Conservation (phyloP, 1,140 invertebrate species). For the Batillaria attramentaria region DNA sequence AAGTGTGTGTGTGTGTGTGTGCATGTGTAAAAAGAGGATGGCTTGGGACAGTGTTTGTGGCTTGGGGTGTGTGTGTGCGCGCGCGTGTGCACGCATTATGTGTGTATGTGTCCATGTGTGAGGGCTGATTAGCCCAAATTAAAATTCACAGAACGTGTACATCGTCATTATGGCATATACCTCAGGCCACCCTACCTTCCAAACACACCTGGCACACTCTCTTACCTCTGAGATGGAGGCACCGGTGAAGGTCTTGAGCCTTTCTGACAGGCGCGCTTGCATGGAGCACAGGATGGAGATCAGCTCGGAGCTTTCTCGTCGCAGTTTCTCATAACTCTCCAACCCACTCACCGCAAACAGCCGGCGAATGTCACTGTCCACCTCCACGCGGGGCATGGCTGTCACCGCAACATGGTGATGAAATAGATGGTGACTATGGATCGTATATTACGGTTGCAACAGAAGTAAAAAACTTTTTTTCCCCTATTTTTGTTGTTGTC, state of each 20-base stretch:
- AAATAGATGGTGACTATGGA: not conserved
- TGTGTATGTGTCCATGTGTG: not conserved
- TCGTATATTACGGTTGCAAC: not conserved
- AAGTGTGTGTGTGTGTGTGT: too few species aligned
- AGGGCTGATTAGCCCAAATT: too few species aligned
- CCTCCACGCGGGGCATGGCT: conserved; percentile 45
- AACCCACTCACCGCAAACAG: conserved; percentile 64
- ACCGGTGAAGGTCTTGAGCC: conserved; percentile 50
- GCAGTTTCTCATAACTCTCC: conserved; percentile 63
- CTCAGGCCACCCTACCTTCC: too few species aligned
- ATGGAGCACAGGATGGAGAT: conserved; percentile 51
- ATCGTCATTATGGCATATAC: too few species aligned
- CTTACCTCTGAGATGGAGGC: conserved; percentile 42
- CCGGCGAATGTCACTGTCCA: conserved; percentile 57
- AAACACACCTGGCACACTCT: too few species aligned
- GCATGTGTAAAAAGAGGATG: too few species aligned
- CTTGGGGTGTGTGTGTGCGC: not conserved
- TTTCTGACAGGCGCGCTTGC: conserved; percentile 56
- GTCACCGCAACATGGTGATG: conserved; percentile 8
- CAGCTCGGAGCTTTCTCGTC: conserved; percentile 53
- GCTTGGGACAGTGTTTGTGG: too few species aligned
- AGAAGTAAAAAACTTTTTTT: not conserved
- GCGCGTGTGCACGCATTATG: not conserved
- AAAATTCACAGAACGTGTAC: too few species aligned
- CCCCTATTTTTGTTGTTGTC: too few species aligned